These are phyloP conservation scores for Podarcis raffonei DNA, from an alignment of 2,113 vertebrate species.

Conservation along the genomic window DNA sequence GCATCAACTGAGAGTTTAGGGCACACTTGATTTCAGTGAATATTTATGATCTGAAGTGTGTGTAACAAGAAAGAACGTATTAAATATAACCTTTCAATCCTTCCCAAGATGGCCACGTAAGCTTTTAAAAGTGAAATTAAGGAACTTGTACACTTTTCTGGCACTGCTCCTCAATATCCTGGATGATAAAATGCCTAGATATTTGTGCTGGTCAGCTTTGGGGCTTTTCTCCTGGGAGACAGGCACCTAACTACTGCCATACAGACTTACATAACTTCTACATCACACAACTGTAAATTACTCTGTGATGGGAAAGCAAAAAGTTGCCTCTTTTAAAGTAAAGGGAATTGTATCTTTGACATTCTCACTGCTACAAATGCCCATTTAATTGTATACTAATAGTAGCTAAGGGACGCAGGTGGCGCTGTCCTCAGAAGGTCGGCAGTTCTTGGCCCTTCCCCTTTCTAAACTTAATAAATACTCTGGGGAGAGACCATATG, in stretches of 20 bases:
- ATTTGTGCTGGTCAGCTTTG: background rate
- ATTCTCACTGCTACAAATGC: background rate
- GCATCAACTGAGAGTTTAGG: background rate
- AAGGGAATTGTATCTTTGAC: background rate
- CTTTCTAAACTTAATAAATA: no score
- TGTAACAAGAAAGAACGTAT: background rate
- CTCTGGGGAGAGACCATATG: no score
- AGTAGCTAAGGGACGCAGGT: no score
- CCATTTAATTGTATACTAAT: background rate
- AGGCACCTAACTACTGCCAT: background rate
- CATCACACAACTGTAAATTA: background rate
- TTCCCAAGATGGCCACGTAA: background rate
- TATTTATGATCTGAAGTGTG: no score
- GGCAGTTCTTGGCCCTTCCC: no score
- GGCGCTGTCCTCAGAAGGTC: no score
- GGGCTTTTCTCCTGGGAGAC: background rate
- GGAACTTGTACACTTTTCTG: background rate
- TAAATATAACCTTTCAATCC: background rate
- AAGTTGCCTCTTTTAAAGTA: background rate
- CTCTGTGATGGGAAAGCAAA: background rate
- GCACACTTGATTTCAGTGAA: background rate
- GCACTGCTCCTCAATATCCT: background rate
- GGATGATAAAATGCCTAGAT: background rate
- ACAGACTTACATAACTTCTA: background rate
- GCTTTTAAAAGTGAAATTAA: background rate